Evolutionary conservation across 2,888 invertebrate genomes (phyloP), one percentile per base, ranked within the genome.

Genomic region (Bellardia bayeri): DNA sequence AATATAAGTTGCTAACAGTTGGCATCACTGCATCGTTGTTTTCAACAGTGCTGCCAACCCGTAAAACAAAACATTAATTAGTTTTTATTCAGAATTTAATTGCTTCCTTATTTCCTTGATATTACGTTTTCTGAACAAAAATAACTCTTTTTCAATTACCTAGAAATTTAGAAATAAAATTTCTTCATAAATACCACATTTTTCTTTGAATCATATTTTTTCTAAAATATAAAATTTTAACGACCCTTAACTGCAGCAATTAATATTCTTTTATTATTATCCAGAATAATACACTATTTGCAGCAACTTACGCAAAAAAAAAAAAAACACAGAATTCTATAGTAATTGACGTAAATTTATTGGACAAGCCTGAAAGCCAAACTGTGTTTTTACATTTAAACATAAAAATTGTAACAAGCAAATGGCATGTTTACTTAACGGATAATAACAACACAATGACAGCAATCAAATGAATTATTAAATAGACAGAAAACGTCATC

Each of bases 381-480:
- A 64, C 63, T n/a, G 7, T 40, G n/a, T n/a, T 64, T 64, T 64
- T n/a, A 64, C 37, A 64, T 64, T 64, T 16, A 40, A 40, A 7
- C 63, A 40, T 13, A 45, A 13, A 11, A 61, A 33, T 14, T 11
- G n/a, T 6, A 71, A 56, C 54, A 54, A 71, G 56, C 40, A 54
- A 40, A 71, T 40, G 2, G 16, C 71, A 71, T 71, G 71, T 56
- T 71, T 71, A 40, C 40, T 40, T 56, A 40, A 71, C 16, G 5
- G 23, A 5, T 9, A 45, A 16, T 3, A 68, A 33, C 49, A 49
- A 49, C 13, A 49, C 40, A 54, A 49, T 42, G n/a, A 49, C 45
- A 69, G 51, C 40, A 56, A 58, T 58, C 7, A 58, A 58, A 23
- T 80, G 16, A 71, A 63, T 80, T 80, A 71, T 49, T 63, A 40